Evolutionary conservation across 2,888 invertebrate species (phyloP), one percentile per base, ranked within the genome.

Genomic region (Hololepta plana): DNA sequence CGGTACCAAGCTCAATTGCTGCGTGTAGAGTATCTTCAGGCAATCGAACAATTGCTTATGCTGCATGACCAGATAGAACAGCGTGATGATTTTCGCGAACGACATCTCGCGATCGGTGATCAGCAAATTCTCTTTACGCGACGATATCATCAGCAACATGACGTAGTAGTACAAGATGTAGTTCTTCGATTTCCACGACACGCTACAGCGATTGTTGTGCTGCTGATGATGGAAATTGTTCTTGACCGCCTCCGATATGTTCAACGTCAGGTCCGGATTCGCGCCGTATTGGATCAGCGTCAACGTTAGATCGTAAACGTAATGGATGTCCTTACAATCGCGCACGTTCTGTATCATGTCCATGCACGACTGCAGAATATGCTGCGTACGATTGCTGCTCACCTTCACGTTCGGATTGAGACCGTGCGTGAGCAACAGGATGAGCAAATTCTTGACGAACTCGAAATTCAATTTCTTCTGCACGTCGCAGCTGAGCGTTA

Each of bases 261-360:
- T 55, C 17, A 73, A 57, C 38, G 64, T 64, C 29, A 72, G 56
- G 43, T 75, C 71, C 9, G 76, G 73, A 57, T 77, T 67, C 20
- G 75, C 77, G 26, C 77, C 76, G 44, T 73, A 73, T 47, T 74
- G 74, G 23, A 79, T 62, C 10, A 79, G 58, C 2, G 72, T 73
- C 33, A 71, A 51, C 3, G 74, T 68, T 40, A 79, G 60, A 42
- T 70, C 69, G 44, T 74, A 70, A 28, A 79, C 67, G 46, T 71
- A 69, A 16, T 36, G 59, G 42, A 79, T 65, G 45, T 79, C 77
- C 26, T 60, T 57, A 29, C 69, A 66, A 30, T 63, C 64, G 20
- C 72, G 57, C 15, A 74, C 72, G 44, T 69, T 67, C 42, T 69
- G 67, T 23, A 74, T 70, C 64, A 79, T 68, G 41, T 68, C 68